Evolutionary conservation across 2,113 vertebrate species (phyloP).

Genomic region (Thunnus thynnus): DNA sequence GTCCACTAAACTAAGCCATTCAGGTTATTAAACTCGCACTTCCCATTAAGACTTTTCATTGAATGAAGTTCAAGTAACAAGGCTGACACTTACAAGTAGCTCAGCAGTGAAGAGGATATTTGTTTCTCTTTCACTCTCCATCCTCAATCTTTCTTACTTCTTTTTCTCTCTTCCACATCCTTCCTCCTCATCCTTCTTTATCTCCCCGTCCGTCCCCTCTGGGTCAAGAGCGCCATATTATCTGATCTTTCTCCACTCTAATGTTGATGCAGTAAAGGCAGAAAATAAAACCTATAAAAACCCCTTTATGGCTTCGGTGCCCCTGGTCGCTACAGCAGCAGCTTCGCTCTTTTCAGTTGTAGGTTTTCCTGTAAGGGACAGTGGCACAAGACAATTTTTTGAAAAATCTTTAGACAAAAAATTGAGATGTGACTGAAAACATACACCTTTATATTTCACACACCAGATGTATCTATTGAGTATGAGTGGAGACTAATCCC

Average conservation of each 20-base stretch:
- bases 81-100: neutral
- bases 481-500: neutral
- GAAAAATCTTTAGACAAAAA: neutral
- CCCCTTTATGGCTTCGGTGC: constrained; percentile 21
- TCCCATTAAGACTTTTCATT: constrained; percentile 30
- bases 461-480: neutral
- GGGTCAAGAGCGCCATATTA: constrained; percentile 49
- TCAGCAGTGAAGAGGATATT: constrained; percentile 14
- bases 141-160: neutral
- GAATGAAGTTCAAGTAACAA: constrained; percentile 24
- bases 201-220: constrained; percentile 7
- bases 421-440: neutral
- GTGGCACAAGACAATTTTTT: neutral
- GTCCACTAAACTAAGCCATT: neutral
- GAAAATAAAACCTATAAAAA: constrained; percentile 54
- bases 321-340: constrained; percentile 8
- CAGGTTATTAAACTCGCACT: constrained; percentile 13
- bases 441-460: neutral
- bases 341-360: neutral
- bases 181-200: constrained; percentile 26
- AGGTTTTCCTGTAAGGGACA: constrained; percentile 13
- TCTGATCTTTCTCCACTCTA: constrained; percentile 51
- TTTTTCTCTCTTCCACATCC: neutral
- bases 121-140: neutral
- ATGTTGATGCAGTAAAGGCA: constrained; percentile 53